Evolutionary conservation across 2,888 invertebrate genomes (phyloP).

Genomic region (Lepidochitona cinerea): DNA sequence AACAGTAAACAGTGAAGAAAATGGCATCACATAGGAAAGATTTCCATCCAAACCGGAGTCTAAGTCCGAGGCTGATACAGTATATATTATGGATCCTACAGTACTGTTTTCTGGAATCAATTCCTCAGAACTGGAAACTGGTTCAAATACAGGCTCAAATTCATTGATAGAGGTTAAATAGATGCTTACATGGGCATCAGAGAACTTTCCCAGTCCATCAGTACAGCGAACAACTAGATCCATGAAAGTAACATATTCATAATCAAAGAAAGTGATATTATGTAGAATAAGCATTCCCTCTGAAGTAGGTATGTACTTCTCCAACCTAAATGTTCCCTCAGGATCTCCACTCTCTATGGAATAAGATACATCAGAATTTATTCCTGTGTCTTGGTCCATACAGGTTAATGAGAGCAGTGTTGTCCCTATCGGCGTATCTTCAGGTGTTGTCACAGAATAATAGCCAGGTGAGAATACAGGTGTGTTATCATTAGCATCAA

Average conservation of each 20-base stretch:
- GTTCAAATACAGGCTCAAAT: not conserved
- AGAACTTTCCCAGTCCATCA: too few species aligned
- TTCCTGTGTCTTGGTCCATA: not conserved
- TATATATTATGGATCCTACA: not conserved
- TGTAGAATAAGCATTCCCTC: too few species aligned
- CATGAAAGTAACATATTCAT: too few species aligned
- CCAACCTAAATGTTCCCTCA: not conserved
- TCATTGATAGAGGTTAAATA: too few species aligned
- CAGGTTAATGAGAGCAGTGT: not conserved
- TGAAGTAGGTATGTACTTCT: too few species aligned
- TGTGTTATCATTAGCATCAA: not conserved
- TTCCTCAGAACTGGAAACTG: not conserved
- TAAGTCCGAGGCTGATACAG: not conserved
- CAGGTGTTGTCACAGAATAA: not conserved
- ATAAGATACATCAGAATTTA: not conserved
- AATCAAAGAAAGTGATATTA: too few species aligned
- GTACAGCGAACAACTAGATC: too few species aligned
- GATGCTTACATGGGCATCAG: too few species aligned
- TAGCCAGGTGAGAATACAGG: not conserved
- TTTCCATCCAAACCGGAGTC: not conserved
- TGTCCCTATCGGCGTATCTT: not conserved
- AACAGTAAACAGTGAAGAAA: not conserved
- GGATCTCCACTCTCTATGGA: not conserved
- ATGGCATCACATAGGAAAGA: not conserved
- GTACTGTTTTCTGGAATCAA: not conserved